phyloP scores from a whole-genome alignment of 2,797 vertebrate genomes.

The Pterois miles region DNA sequence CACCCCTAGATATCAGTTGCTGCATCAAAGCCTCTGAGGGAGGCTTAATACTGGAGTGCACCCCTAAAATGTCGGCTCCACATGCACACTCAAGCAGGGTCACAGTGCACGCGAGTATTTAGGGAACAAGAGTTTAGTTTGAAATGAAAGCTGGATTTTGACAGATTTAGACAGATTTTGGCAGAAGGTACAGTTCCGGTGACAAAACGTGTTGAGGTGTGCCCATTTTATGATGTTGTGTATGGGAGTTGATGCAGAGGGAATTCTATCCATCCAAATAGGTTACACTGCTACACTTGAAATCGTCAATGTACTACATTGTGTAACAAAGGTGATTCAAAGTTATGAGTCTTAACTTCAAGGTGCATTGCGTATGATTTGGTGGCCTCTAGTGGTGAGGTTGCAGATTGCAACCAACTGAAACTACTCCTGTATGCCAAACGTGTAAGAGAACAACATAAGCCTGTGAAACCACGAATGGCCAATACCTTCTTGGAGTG shows the following conservation, averaged over 20 bases:
- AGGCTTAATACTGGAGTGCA: constrained; percentile 14
- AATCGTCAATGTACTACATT: background rate
- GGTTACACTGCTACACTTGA: background rate
- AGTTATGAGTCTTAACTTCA: background rate
- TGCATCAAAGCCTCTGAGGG: constrained; percentile 45
- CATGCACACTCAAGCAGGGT: background rate
- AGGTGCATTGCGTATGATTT: background rate
- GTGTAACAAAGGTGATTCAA: background rate
- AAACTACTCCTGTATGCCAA: too few species aligned
- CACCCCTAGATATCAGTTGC: constrained; percentile 47
- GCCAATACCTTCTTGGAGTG: too few species aligned
- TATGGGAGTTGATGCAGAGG: background rate
- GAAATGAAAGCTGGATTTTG: constrained; percentile 5
- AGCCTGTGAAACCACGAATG: too few species aligned
- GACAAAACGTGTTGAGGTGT: background rate
- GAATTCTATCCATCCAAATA: background rate
- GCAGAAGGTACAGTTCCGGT: background rate
- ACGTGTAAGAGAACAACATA: too few species aligned
- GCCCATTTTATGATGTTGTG: background rate
- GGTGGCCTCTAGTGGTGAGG: too few species aligned
- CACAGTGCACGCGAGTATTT: background rate
- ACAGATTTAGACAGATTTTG: too few species aligned
- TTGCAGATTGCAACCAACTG: too few species aligned
- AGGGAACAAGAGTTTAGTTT: constrained; percentile 2
- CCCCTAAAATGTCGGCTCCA: background rate